A percentile compares a stretch with the other conserved stretches of the same genome.
phyloP scores from a whole-genome alignment of 1,140 invertebrate species.

The Drosophila pruinosa region DNA sequence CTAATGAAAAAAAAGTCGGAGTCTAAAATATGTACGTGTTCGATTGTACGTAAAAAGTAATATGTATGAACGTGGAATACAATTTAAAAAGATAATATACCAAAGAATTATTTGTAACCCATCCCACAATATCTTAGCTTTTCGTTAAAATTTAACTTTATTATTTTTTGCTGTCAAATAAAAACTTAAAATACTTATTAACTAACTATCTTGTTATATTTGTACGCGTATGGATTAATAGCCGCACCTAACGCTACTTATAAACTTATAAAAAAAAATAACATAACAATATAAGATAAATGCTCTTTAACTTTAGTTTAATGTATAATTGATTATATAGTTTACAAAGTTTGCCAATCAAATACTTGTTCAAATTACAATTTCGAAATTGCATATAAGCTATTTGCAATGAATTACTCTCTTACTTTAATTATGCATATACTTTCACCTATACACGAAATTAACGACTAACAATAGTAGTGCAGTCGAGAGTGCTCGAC shows the following conservation, averaged over 20 bases:
- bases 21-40: too few species aligned
- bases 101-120: background rate
- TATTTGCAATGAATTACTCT: slow-evolving; percentile 15
- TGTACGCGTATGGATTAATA: slow-evolving; percentile 1
- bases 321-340: background rate
- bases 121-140: background rate
- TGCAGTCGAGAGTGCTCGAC: slow-evolving; percentile 3
- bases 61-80: background rate
- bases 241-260: slow-evolving; percentile 33
- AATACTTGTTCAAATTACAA: slow-evolving; percentile 8
- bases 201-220: slow-evolving; percentile 14
- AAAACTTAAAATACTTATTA: slow-evolving; percentile 34
- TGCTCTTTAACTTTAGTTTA: slow-evolving; percentile 1
- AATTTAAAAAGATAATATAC: background rate
- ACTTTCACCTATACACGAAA: slow-evolving; percentile 21
- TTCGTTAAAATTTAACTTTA: background rate
- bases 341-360: slow-evolving; percentile 7
- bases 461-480: background rate
- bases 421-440: slow-evolving; percentile 16
- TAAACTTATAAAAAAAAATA: slow-evolving; percentile 17
- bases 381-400: background rate
- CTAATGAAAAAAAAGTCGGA: too few species aligned
- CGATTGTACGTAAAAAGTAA: background rate
- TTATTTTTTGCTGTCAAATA: slow-evolving; percentile 7
- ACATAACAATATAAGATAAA: background rate